phyloP scores from a whole-genome alignment of 2,888 invertebrate species.

The Steromphala cineraria region DNA sequence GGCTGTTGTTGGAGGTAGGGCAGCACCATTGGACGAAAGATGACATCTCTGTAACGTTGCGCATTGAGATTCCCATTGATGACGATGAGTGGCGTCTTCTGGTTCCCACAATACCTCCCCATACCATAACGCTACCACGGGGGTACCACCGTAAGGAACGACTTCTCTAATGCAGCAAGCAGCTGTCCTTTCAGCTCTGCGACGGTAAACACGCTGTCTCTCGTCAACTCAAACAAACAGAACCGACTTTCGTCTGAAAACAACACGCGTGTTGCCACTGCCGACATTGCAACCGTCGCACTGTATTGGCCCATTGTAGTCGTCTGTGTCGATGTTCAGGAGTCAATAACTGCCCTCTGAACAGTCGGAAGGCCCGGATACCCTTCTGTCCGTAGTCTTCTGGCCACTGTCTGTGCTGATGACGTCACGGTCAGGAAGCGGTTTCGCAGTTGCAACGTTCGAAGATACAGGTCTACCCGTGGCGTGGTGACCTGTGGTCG shows the following conservation, averaged over 20 bases:
- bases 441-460: not conserved
- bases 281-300: not conserved
- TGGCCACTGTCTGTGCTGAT: not conserved
- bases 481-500: not conserved
- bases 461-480: not conserved
- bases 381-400: not conserved
- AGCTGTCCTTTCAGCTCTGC: not conserved
- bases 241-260: too few relatives aligned
- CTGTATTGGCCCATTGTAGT: not conserved
- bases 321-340: not conserved
- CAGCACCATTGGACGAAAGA: not conserved
- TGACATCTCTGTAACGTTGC: not conserved
- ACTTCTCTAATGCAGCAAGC: not conserved
- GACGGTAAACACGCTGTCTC: too few relatives aligned
- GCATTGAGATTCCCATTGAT: not conserved
- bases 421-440: not conserved
- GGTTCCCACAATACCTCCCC: not conserved
- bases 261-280: not conserved
- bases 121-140: not conserved
- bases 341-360: not conserved
- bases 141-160: not conserved
- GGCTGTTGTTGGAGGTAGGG: not conserved
- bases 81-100: not conserved
- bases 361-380: not conserved
- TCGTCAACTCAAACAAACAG: not conserved